Percentiles rank a stretch among this genome's conserved stretches.
Evolutionary conservation across 1,140 invertebrate genomes (phyloP).

Genomic region (Lepidotrigona ventralis): DNA sequence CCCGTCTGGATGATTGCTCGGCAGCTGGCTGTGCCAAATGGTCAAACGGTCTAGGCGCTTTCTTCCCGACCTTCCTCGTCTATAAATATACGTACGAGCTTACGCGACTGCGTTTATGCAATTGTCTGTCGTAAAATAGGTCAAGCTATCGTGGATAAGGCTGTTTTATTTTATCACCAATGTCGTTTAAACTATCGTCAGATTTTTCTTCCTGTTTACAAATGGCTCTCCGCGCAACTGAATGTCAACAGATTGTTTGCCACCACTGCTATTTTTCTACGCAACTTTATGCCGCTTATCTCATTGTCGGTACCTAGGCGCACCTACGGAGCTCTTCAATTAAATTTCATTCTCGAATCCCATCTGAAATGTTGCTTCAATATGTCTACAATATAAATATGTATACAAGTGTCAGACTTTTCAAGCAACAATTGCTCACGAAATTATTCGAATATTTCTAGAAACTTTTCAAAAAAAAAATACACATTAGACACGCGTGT

Average conservation of each 20-base stretch:
- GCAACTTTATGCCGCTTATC: neutral
- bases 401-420: no score
- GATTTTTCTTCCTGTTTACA: conserved; percentile 50
- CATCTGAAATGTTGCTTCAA: neutral
- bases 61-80: conserved; percentile 65
- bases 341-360: neutral
- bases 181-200: conserved; percentile 39
- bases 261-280: neutral
- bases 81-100: conserved; percentile 62
- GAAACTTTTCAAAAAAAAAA: no score
- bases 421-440: no score
- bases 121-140: conserved; percentile 62
- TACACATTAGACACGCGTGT: no score
- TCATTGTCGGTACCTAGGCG: no score
- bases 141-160: conserved; percentile 53
- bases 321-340: neutral
- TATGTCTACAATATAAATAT: no score
- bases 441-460: no score
- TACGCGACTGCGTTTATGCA: conserved; percentile 64
- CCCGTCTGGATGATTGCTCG: conserved; percentile 62
- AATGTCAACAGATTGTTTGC: conserved; percentile 31
- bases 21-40: conserved; percentile 66
- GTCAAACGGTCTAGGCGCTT: conserved; percentile 67
- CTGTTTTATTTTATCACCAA: conserved; percentile 45
- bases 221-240: neutral